These are phyloP conservation scores for Amazona guildingii DNA, from an alignment of 2,113 vertebrate genomes.

Conservation along the genomic window DNA sequence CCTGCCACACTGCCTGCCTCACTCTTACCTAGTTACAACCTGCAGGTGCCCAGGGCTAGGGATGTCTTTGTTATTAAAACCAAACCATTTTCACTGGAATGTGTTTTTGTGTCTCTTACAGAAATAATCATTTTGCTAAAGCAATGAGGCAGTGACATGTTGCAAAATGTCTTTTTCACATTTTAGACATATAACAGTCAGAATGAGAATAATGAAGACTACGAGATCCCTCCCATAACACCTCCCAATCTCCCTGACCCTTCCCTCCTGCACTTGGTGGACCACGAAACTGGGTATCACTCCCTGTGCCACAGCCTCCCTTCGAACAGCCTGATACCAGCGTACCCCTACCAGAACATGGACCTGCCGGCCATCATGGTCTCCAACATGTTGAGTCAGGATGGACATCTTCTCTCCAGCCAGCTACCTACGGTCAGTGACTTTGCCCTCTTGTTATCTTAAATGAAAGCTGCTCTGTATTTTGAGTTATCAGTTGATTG, in stretches of 20 bases:
- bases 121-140: neutral
- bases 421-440: conserved; percentile 96
- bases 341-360: conserved; percentile 91
- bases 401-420: conserved; percentile 92
- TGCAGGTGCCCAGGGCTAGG: neutral
- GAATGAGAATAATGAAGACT: conserved; percentile 89
- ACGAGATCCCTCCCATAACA: conserved; percentile 98
- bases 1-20: fast-evolving
- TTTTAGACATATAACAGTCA: conserved; percentile 89
- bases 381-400: conserved; percentile 97
- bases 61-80: neutral
- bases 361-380: conserved; percentile 98
- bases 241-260: conserved; percentile 95
- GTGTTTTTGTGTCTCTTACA: neutral
- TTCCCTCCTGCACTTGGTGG: conserved; percentile 93
- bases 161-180: neutral
- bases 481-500: neutral
- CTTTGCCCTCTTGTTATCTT: neutral
- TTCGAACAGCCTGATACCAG: conserved; percentile 93
- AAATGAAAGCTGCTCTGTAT: fast-evolving
- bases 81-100: neutral
- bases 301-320: conserved; percentile 92
- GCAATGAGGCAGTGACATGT: neutral
- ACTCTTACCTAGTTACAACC: fast-evolving
- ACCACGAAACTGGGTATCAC: conserved; percentile 92